phyloP scores from a whole-genome alignment of 1,140 invertebrate species.

The Mercenaria mercenaria region DNA sequence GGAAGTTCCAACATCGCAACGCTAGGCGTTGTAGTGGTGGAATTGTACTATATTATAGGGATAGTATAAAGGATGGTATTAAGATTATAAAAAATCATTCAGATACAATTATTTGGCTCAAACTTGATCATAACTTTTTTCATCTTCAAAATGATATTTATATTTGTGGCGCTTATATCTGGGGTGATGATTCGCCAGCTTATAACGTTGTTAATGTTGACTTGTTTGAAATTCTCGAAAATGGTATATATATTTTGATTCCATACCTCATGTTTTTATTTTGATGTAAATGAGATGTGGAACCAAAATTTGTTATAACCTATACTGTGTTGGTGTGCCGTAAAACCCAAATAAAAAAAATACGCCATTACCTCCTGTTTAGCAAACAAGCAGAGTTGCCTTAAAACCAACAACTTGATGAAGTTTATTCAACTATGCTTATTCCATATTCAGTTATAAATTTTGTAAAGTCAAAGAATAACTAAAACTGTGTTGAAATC shows the following conservation, averaged over 20 bases:
- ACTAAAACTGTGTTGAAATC: too few species aligned
- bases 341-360: too few species aligned
- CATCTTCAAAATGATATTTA: conserved; percentile 12
- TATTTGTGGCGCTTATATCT: conserved; percentile 15
- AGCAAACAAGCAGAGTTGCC: too few species aligned
- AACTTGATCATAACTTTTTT: conserved; percentile 29
- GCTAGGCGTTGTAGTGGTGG: conserved; percentile 7
- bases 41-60: conserved; percentile 16
- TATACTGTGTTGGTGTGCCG: too few species aligned
- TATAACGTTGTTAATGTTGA: conserved; percentile 30
- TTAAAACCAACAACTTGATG: too few species aligned
- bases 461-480: too few species aligned
- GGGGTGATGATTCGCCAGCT: conserved; percentile 17
- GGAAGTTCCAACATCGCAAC: conserved; percentile 20
- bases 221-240: conserved; percentile 32
- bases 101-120: conserved; percentile 42
- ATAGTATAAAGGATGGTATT: neutral
- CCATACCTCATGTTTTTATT: too few species aligned
- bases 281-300: too few species aligned
- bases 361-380: too few species aligned
- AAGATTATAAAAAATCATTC: conserved; percentile 35
- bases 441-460: too few species aligned
- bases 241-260: conserved; percentile 5
- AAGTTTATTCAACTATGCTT: too few species aligned
- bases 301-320: too few species aligned